phyloP scores from a whole-genome alignment of 2,888 invertebrate genomes.

The Linyphia triangularis region DNA sequence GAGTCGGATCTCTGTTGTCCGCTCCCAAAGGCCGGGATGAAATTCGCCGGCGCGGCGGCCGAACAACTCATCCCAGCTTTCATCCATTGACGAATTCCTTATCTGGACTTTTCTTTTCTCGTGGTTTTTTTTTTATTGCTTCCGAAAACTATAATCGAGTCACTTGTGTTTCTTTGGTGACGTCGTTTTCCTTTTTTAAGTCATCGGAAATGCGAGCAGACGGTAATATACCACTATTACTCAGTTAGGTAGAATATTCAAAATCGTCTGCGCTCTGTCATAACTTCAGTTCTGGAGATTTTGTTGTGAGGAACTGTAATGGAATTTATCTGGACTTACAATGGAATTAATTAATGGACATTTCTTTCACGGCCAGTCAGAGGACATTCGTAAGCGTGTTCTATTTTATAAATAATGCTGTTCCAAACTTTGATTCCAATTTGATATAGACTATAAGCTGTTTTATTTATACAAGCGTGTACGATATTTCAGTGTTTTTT shows the following conservation, averaged over 20 bases:
- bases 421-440: neutral
- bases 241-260: neutral
- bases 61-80: neutral
- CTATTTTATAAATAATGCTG: no score
- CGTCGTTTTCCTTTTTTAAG: neutral
- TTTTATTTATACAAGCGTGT: no score
- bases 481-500: no score
- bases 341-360: neutral
- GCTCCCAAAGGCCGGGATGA: slow-evolving; percentile 8
- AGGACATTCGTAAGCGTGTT: neutral
- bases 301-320: neutral
- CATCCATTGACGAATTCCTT: neutral
- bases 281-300: neutral
- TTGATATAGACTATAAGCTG: no score
- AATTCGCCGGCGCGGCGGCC: slow-evolving; percentile 3
- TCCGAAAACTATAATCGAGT: slow-evolving; percentile 27
- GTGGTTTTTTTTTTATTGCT: neutral
- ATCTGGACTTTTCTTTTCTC: neutral
- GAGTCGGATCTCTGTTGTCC: slow-evolving; percentile 54
- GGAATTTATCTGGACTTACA: neutral
- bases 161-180: neutral
- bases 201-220: neutral
- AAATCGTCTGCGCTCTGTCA: no score
- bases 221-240: neutral
- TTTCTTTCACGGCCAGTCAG: neutral